Evolutionary conservation across 2,113 vertebrate genomes (phyloP), one percentile per base, ranked within the genome.

Genomic region (Bothrops jararaca): DNA sequence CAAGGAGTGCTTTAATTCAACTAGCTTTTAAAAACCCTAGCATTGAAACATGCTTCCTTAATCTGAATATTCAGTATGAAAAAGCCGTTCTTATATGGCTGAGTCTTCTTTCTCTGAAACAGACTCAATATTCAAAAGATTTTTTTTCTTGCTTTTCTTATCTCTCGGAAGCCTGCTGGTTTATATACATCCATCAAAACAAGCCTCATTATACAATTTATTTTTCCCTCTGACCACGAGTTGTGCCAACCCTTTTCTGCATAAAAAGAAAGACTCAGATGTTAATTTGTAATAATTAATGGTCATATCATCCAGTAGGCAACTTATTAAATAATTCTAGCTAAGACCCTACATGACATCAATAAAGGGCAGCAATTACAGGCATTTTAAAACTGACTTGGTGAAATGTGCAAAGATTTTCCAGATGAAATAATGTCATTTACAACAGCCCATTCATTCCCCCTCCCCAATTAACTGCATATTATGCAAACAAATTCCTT

Each of bases 361-460:
- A 93, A 91, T 92, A 94, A 95, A 95, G 91, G 85, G 89, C 93
- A 86, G 69, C 92, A 95, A 96, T 95, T 96, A 95, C 89, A 97
- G 93, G 90, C 93, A 94, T 94, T 95, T 95, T 94, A 93, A 95
- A 95, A 93, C 93, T 92, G 93, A 96, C 95, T 96, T 95, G 95
- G 91, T 91, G 94, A 95, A 94, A 94, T 93, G 91, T 95, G 92
- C 91, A 93, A 95, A 94, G 95, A 91, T 95, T 95, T 95, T 96
- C 91, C 94, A 91, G 90, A 92, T 94, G 93, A 95, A 96, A 96
- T 96, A 94, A 95, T 94, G 92, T 89, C 93, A 96, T 94, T 96
- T 94, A 90, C 87, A 92, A 85, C 92, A 93, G 91, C 92, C 93
- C 92, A 91, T 94, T 95, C 93, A 92, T 94, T 93, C 91, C 60